Conservation (phyloP, 2,797 vertebrate genomes). For the Acrossocheilus fasciatus region DNA sequence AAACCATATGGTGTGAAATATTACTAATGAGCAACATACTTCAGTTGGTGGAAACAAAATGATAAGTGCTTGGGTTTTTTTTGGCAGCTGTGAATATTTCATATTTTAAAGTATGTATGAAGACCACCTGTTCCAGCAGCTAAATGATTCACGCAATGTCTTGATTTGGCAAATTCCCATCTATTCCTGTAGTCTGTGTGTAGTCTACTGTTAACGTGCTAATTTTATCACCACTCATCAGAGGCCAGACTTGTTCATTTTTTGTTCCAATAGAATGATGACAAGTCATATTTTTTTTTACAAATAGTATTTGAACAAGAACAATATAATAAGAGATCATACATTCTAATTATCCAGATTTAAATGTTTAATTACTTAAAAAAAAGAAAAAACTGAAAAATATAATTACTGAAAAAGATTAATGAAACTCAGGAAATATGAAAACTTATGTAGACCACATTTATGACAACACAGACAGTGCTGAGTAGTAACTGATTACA, state of each 20-base stretch:
- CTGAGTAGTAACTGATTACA: not conserved
- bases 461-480: not conserved
- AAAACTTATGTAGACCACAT: not conserved
- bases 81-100: conserved; percentile 56
- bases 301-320: not conserved
- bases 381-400: too few relatives aligned
- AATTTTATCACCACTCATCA: conserved; percentile 16
- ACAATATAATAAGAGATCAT: not conserved
- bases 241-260: not conserved
- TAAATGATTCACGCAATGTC: conserved; percentile 55
- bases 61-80: conserved; percentile 43
- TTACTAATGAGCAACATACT: conserved; percentile 53
- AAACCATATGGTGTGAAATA: conserved; percentile 59
- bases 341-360: not conserved
- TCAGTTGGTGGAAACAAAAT: conserved; percentile 48
- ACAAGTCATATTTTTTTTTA: not conserved
- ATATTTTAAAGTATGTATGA: conserved; percentile 61
- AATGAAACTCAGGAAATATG: not conserved
- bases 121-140: conserved; percentile 59
- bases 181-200: conserved; percentile 31
- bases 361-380: not conserved
- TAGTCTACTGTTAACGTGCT: conserved; percentile 15
- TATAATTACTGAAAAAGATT: too few relatives aligned
- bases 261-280: not conserved
- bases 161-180: conserved; percentile 44